Evolutionary conservation across 2,113 vertebrate species (phyloP).

Genomic region (Rhinolophus sinicus): DNA sequence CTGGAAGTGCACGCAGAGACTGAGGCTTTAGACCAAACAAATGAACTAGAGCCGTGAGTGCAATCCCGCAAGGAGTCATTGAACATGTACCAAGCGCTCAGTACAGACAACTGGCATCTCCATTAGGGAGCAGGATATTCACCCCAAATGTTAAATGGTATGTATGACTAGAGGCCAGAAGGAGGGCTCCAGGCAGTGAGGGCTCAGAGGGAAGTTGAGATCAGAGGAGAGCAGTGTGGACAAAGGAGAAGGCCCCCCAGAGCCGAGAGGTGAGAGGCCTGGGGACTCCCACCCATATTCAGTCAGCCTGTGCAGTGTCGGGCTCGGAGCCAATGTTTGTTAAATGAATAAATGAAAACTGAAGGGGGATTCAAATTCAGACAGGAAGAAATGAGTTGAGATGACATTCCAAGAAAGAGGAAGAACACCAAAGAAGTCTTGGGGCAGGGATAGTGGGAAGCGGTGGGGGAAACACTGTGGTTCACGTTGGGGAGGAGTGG

Average conservation of each 20-base stretch:
- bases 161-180: not conserved
- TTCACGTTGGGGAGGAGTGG: not conserved
- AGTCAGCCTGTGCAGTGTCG: not conserved
- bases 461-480: not conserved
- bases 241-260: not conserved
- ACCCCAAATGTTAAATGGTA: not conserved
- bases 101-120: not conserved
- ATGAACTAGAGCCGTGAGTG: not conserved
- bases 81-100: rapidly evolving
- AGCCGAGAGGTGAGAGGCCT: rapidly evolving
- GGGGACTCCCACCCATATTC: not conserved
- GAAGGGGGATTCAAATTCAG: not conserved
- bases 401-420: not conserved
- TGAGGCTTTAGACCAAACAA: not conserved
- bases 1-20: not conserved
- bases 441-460: not conserved
- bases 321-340: not conserved
- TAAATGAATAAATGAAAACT: not conserved
- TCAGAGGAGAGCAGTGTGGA: not conserved
- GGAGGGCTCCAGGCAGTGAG: not conserved
- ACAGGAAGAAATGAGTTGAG: not conserved
- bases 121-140: not conserved
- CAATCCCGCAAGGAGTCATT: not conserved
- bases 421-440: no score
- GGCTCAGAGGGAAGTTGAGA: not conserved